Evolutionary conservation across 2,113 vertebrate genomes (phyloP).

Genomic region (Catharus fuscescens): DNA sequence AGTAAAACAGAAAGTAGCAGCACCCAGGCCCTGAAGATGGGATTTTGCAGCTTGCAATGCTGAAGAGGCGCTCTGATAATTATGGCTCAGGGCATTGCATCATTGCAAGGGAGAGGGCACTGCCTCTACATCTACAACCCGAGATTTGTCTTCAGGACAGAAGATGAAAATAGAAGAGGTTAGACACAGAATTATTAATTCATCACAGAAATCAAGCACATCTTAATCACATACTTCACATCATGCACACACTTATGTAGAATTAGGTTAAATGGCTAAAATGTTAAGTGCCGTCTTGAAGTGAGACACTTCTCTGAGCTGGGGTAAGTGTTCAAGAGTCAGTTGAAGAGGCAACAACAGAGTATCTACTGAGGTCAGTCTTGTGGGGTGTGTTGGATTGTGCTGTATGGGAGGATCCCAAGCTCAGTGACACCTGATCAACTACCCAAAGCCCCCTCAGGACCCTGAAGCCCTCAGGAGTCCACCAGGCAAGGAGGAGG

Average conservation of each 20-base stretch:
- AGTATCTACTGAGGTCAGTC: accelerated
- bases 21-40: neutral
- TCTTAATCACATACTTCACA: neutral
- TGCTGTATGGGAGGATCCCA: no score
- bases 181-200: neutral
- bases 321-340: neutral
- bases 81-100: accelerated
- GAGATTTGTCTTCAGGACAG: neutral
- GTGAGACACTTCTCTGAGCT: neutral
- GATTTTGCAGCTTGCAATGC: neutral
- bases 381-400: neutral
- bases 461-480: accelerated
- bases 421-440: neutral
- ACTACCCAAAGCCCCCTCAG: neutral
- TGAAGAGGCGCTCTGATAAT: accelerated
- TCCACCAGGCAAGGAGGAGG: neutral
- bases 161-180: neutral
- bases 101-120: neutral
- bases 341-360: accelerated
- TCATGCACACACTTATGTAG: neutral
- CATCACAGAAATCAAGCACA: neutral
- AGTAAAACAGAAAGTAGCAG: neutral
- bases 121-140: neutral
- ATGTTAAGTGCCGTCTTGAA: neutral
- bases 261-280: neutral